A percentile compares a stretch with the other conserved stretches of the same genome.
Conservation (phyloP, 2,888 invertebrate genomes). For the Chymomyza caudatula region DNA sequence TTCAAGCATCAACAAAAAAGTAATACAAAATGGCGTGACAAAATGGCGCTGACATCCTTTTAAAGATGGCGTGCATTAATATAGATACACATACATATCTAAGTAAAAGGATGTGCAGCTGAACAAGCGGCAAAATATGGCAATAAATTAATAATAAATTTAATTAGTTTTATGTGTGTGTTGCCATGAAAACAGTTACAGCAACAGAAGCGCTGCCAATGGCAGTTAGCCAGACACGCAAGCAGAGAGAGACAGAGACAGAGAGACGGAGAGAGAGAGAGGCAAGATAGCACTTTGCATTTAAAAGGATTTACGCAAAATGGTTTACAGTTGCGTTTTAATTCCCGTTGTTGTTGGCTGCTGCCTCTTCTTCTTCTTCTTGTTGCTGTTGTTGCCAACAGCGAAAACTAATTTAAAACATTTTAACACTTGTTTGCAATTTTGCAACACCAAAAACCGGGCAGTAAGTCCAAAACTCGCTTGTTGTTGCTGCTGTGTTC, state of each 20-base stretch:
- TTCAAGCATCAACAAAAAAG: neutral
- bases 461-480: neutral
- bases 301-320: slow-evolving; percentile 35
- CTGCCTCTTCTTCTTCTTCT: slow-evolving; percentile 18
- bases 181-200: neutral
- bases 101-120: neutral
- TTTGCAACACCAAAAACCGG: slow-evolving; percentile 4
- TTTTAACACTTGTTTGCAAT: slow-evolving; percentile 65
- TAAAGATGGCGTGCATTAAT: neutral
- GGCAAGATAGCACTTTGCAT: slow-evolving; percentile 13
- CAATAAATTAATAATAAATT: slow-evolving; percentile 58
- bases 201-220: neutral
- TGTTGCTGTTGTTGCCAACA: slow-evolving; percentile 16
- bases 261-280: neutral
- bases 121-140: slow-evolving; percentile 27
- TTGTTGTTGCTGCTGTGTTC: neutral
- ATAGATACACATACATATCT: neutral
- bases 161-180: slow-evolving; percentile 53
- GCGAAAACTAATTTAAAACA: slow-evolving; percentile 70
- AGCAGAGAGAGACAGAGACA: neutral
- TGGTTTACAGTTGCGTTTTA: slow-evolving; percentile 39
- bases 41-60: neutral
- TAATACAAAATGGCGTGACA: neutral
- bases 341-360: slow-evolving; percentile 15
- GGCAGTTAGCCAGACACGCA: no score